These are phyloP conservation scores for Alexandromys fortis DNA, from an alignment of 2,113 vertebrate species.

Conservation along the genomic window DNA sequence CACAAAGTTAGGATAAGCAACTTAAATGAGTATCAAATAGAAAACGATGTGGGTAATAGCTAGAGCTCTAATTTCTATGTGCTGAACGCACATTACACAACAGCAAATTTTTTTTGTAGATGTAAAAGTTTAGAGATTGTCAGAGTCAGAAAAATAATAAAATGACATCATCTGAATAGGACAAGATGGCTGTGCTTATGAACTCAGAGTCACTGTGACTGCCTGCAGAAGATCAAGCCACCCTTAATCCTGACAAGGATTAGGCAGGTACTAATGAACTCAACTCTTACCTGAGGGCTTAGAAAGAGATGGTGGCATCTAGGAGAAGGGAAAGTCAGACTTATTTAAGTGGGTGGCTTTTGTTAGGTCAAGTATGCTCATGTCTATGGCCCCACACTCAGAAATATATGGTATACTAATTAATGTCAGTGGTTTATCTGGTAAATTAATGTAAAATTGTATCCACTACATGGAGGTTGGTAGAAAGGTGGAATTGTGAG, in stretches of 20 bases:
- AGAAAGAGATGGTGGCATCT: not conserved
- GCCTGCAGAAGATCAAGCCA: not conserved
- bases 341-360: not conserved
- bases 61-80: not conserved
- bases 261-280: too few relatives aligned
- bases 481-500: not conserved
- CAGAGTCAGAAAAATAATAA: not conserved
- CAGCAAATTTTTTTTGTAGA: not conserved
- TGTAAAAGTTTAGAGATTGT: not conserved
- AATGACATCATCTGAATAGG: not conserved
- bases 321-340: rapidly evolving
- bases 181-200: too few relatives aligned
- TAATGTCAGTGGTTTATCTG: too few relatives aligned
- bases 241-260: not conserved
- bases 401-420: not conserved
- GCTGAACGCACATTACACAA: not conserved
- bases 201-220: too few relatives aligned
- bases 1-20: not conserved
- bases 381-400: too few relatives aligned
- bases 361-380: not conserved
- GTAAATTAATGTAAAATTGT: not conserved
- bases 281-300: not conserved
- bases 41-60: not conserved
- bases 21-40: not conserved
- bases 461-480: not conserved